Conservation (phyloP, 2,113 vertebrate species). For the Kobus ellipsiprymnus region DNA sequence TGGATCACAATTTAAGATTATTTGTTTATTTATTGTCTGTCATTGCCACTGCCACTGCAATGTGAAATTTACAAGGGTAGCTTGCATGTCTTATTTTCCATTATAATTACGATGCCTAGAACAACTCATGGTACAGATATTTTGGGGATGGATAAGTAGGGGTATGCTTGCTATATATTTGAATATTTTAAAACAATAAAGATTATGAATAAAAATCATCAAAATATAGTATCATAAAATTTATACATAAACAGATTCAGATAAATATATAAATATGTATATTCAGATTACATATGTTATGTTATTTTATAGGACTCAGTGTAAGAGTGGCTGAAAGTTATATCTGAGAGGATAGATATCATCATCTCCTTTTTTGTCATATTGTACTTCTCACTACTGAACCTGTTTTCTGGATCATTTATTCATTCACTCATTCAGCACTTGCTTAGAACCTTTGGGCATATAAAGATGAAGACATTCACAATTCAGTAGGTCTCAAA, state of each 20-base stretch:
- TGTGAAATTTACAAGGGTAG: not conserved
- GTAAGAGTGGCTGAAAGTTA: not conserved
- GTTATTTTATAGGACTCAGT: not conserved
- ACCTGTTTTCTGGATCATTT: not conserved
- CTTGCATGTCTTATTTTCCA: not conserved
- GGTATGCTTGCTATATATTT: not conserved
- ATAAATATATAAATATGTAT: not conserved
- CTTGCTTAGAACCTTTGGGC: not conserved
- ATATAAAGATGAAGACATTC: not conserved
- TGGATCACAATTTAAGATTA: not conserved
- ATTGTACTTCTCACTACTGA: not conserved
- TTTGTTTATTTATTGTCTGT: not conserved
- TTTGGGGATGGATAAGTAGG: not conserved
- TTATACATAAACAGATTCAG: not conserved
- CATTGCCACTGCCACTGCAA: not conserved
- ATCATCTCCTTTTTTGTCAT: not conserved
- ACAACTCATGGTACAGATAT: not conserved
- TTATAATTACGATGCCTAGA: not conserved
- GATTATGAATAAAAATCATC: constrained; percentile 28
- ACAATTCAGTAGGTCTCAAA: not conserved
- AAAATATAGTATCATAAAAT: not conserved
- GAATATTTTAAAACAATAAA: constrained; percentile 3
- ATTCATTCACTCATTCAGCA: not conserved
- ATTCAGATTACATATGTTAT: not conserved
- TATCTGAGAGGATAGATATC: not conserved